A percentile compares a stretch with the other conserved stretches of the same genome.
phyloP scores from a whole-genome alignment of 1,140 invertebrate species.

The Drosophila fuyamai region DNA sequence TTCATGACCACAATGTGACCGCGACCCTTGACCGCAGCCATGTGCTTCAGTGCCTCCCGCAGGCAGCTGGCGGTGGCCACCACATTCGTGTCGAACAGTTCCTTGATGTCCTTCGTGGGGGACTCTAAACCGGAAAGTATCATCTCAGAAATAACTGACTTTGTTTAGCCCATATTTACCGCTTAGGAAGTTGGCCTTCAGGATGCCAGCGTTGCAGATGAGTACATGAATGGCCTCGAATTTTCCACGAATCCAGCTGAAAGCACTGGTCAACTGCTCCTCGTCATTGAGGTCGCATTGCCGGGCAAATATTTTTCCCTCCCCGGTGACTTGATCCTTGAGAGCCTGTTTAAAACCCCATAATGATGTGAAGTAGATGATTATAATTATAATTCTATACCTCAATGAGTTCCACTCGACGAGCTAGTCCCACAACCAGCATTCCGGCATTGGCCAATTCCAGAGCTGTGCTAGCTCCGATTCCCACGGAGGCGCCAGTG shows the following conservation, averaged over 20 bases:
- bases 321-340: slow-evolving; percentile 55
- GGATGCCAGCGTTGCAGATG: slow-evolving; percentile 78
- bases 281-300: slow-evolving; percentile 87
- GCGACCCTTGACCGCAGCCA: slow-evolving; percentile 81
- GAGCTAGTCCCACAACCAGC: slow-evolving; percentile 87
- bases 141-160: neutral
- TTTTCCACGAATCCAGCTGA: slow-evolving; percentile 83
- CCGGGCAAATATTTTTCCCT: slow-evolving; percentile 76
- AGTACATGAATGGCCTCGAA: slow-evolving; percentile 73
- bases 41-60: slow-evolving; percentile 86
- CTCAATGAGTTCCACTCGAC: slow-evolving; percentile 85
- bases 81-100: slow-evolving; percentile 87
- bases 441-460: slow-evolving; percentile 86
- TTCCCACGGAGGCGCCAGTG: slow-evolving; percentile 88
- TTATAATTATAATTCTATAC: neutral
- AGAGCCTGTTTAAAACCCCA: slow-evolving; percentile 35
- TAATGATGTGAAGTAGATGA: neutral
- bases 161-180: slow-evolving; percentile 26
- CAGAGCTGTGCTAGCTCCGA: slow-evolving; percentile 86
- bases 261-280: slow-evolving; percentile 86
- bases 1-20: slow-evolving; percentile 85
- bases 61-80: slow-evolving; percentile 86
- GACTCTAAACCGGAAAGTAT: slow-evolving; percentile 51
- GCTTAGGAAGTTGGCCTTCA: slow-evolving; percentile 77
- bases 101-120: slow-evolving; percentile 70